phyloP scores from a whole-genome alignment of 2,797 vertebrate species.

The Coranthus polyacanthus region DNA sequence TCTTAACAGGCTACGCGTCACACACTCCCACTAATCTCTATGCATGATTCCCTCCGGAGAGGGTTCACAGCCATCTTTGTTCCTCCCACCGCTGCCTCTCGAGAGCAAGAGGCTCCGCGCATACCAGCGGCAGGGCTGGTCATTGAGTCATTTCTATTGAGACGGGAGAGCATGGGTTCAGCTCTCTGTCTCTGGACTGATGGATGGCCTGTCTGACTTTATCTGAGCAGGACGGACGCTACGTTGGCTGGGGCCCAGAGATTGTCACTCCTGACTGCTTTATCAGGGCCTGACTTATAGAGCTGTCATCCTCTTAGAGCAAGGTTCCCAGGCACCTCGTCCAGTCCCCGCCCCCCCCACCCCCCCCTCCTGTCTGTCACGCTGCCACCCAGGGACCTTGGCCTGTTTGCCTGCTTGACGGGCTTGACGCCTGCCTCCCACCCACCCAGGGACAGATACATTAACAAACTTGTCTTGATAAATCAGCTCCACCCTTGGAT shows the following conservation, averaged over 20 bases:
- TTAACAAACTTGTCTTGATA: constrained; percentile 56
- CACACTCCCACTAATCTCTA: constrained; percentile 68
- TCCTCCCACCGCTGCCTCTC: constrained; percentile 56
- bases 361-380: constrained; percentile 58
- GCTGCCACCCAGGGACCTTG: constrained; percentile 66
- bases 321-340: constrained; percentile 74
- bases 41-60: constrained; percentile 50
- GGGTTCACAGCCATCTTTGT: constrained; percentile 69
- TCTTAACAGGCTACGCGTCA: constrained; percentile 55
- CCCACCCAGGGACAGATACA: constrained; percentile 51
- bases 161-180: constrained; percentile 62
- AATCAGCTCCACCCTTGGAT: constrained; percentile 59
- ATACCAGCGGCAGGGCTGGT: constrained; percentile 73
- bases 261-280: constrained; percentile 80
- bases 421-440: constrained; percentile 41
- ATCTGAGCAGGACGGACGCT: constrained; percentile 81
- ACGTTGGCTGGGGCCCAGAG: constrained; percentile 74
- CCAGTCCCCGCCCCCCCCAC: constrained; percentile 23
- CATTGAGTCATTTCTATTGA: constrained; percentile 68
- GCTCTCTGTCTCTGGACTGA: constrained; percentile 74
- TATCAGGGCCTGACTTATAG: constrained; percentile 80
- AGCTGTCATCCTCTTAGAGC: constrained; percentile 78
- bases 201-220: constrained; percentile 82
- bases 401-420: constrained; percentile 42
- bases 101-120: constrained; percentile 55